Percentiles rank a stretch among this genome's conserved stretches.
Conservation (phyloP, 2,797 vertebrate genomes). For the Danio jaintianensis region DNA sequence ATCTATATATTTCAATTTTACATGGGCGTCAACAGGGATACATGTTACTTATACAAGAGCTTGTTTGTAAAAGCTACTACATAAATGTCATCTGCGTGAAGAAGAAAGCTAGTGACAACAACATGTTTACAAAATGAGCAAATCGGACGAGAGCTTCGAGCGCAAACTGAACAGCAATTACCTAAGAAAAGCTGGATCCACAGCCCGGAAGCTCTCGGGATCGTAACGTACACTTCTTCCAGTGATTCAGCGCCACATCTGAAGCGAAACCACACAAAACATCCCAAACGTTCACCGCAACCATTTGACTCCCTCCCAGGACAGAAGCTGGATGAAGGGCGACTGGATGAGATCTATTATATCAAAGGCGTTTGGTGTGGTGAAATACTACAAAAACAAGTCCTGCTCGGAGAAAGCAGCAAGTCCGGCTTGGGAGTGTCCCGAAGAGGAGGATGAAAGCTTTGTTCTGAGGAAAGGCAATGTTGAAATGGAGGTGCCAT, state of each 20-base stretch:
- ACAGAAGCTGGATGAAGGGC: conserved; percentile 38
- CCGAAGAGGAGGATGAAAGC: conserved; percentile 38
- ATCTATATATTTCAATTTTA: conserved; percentile 58
- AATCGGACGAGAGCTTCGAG: conserved; percentile 36
- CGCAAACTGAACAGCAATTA: conserved; percentile 45
- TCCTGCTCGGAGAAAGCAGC: conserved; percentile 47
- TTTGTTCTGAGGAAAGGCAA: conserved; percentile 19
- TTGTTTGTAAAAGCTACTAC: conserved; percentile 24
- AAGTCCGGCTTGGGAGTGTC: conserved; percentile 42
- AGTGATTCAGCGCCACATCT: conserved; percentile 59
- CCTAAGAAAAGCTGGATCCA: conserved; percentile 45
- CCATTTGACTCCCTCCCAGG: conserved; percentile 48
- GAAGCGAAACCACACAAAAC: conserved; percentile 48
- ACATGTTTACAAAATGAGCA: conserved; percentile 25
- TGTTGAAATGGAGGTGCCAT: neutral
- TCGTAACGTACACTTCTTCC: conserved; percentile 34
- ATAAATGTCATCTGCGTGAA: conserved; percentile 34
- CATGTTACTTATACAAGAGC: conserved; percentile 45
- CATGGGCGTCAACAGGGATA: conserved; percentile 49
- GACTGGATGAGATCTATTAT: conserved; percentile 37
- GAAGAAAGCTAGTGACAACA: conserved; percentile 37
- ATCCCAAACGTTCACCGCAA: conserved; percentile 29
- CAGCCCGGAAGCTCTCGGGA: conserved; percentile 38
- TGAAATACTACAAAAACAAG: conserved; percentile 54
- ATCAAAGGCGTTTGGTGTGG: conserved; percentile 50